phyloP scores from a whole-genome alignment of 2,797 vertebrate genomes.

The Danio kyathit region DNA sequence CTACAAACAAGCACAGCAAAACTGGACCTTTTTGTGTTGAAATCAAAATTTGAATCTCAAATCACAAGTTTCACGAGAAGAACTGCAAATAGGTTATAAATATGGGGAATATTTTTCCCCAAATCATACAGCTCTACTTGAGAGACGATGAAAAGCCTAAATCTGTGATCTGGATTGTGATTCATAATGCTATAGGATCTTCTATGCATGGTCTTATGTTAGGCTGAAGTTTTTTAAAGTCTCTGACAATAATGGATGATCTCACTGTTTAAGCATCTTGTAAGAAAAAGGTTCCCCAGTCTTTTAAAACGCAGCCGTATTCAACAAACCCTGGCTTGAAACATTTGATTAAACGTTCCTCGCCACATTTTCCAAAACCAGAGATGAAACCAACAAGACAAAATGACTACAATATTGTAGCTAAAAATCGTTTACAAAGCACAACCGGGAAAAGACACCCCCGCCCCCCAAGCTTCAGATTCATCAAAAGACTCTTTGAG shows the following conservation, averaged over 20 bases:
- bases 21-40: neutral
- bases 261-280: conserved; percentile 70
- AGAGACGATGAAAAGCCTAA: conserved; percentile 11
- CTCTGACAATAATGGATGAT: conserved; percentile 73
- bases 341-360: conserved; percentile 34
- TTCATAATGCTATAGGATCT: neutral
- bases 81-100: neutral
- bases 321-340: conserved; percentile 66
- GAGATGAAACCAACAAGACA: conserved; percentile 60
- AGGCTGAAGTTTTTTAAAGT: conserved; percentile 57
- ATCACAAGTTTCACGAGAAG: neutral
- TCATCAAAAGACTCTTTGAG: conserved; percentile 64
- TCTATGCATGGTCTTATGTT: conserved; percentile 11
- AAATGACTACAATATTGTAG: conserved; percentile 60
- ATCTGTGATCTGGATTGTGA: conserved; percentile 1
- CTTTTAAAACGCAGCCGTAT: conserved; percentile 72
- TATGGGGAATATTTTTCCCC: neutral
- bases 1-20: neutral
- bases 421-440: conserved; percentile 57
- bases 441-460: conserved; percentile 50
- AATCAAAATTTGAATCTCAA: neutral
- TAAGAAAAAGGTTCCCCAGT: conserved; percentile 68
- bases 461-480: conserved; percentile 44
- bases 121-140: conserved; percentile 1
- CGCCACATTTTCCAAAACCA: conserved; percentile 71